phyloP scores from a whole-genome alignment of 2,797 vertebrate genomes.

The Sebastes wilsoni region DNA sequence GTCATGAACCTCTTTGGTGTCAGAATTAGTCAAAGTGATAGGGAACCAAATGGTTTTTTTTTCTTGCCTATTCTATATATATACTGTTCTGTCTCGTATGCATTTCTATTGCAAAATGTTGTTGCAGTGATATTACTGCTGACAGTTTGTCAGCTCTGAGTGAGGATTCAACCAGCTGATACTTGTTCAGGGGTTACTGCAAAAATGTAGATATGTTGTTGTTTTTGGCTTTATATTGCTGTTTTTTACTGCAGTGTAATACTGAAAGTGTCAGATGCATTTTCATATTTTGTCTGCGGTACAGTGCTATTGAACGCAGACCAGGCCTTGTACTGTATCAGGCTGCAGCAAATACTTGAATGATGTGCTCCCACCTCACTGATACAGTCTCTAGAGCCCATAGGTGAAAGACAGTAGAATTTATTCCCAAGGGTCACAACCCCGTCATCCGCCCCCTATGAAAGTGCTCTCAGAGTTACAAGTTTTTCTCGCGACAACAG shows the following conservation, averaged over 20 bases:
- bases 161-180: neutral
- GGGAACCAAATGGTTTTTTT: too few relatives aligned
- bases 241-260: neutral
- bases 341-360: neutral
- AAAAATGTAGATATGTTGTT: neutral
- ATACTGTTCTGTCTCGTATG: neutral
- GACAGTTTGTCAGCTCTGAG: neutral
- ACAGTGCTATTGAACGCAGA: neutral
- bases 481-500: slow-evolving; percentile 15
- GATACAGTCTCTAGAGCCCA: neutral
- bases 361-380: neutral
- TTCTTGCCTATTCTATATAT: neutral
- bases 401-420: neutral
- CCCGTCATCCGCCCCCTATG: neutral
- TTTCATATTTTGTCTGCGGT: neutral
- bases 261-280: neutral
- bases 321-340: neutral
- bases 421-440: neutral
- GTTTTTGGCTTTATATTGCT: neutral
- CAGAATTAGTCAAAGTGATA: too few relatives aligned
- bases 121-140: neutral
- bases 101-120: neutral
- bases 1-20: too few relatives aligned
- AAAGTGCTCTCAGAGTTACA: neutral
- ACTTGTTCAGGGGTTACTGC: neutral